Base-by-base conservation (phyloP, 2,113 vertebrate genomes). In the Stictonetta naevosa region DNA sequence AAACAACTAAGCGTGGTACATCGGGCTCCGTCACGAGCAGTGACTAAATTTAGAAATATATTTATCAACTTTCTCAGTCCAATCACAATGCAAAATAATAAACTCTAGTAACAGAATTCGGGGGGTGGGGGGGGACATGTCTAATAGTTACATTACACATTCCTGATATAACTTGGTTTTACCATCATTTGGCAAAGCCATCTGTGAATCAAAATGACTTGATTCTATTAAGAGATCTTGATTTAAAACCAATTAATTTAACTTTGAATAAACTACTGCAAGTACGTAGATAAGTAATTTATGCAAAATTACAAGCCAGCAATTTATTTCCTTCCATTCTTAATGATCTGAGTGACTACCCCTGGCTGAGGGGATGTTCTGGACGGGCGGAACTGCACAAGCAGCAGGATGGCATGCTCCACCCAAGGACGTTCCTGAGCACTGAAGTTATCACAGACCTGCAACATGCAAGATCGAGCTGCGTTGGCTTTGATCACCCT, bases 301-400 rank as follows among this genome's bases (percentile, higher is more conserved):
- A 42, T 53, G 1, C 44, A 87, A 83, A 22, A 2, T 10, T 34
- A 83, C 15, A 40, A 76, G 36, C 46, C 69, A 83, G 29, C 15
- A 7, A 19, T 75, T 73, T 79, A 76, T 84, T 93, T 84, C 44
- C 34, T 93, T 58, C 69, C 75, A 2, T 58, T 84, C 92, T 82
- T 52, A 71, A 53, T 76, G 50, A 29, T 36, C 13, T 20, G 31
- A 79, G 58, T n/a, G 48, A 73, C 17, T 28, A 29, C 26, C 28
- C 58, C 58, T 44, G 0, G 10, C 21, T 69, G 48, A 5, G 40
- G 42, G 26, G 18, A 48, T 79, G 80, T 55, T 85, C 25, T 46
- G 20, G 1, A 21, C 20, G 79, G 55, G 83, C 0, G 0, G 85
- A 86, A 74, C 56, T 0, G 0, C 68, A 74, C 15, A 44, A 87